Conservation (phyloP, 2,888 invertebrate genomes). For the Zaprionus obscuricornis region DNA sequence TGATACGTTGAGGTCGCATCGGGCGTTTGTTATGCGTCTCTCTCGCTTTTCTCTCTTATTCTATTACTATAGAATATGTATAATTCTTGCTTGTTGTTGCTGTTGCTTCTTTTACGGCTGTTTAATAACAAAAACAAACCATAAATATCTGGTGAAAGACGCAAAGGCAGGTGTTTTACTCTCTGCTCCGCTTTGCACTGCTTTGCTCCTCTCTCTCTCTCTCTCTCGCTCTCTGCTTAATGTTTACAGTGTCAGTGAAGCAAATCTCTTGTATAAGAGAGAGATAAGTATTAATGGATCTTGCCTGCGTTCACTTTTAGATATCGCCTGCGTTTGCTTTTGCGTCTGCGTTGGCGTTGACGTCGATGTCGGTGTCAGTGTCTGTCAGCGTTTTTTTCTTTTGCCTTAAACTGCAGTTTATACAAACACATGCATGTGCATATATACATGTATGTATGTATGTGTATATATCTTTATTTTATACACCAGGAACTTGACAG, state of each 20-base stretch:
- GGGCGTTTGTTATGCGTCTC: not conserved
- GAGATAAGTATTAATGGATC: not conserved
- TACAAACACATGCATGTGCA: too few relatives aligned
- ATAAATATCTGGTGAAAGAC: slow-evolving; percentile 32
- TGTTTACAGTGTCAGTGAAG: too few relatives aligned
- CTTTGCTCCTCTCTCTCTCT: not conserved
- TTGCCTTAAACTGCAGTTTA: slow-evolving; percentile 27
- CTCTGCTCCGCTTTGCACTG: too few relatives aligned
- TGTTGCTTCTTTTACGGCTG: slow-evolving; percentile 21
- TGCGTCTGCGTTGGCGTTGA: too few relatives aligned
- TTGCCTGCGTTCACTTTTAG: slow-evolving; percentile 6
- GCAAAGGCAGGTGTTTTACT: too few relatives aligned
- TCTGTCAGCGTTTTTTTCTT: too few relatives aligned
- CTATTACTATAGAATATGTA: too few relatives aligned
- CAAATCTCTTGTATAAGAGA: slow-evolving; percentile 16
- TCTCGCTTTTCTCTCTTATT: not conserved
- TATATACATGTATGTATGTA: too few relatives aligned
- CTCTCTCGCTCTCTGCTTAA: too few relatives aligned
- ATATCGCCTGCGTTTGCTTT: slow-evolving; percentile 14
- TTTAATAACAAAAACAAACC: slow-evolving; percentile 48
- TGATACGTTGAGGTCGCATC: slow-evolving; percentile 29
- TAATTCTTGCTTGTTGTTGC: too few relatives aligned
- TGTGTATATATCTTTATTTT: too few relatives aligned
- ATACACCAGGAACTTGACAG: slow-evolving; percentile 27
- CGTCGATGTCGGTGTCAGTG: slow-evolving; percentile 9